Percentiles rank a stretch among this genome's conserved stretches.
These are phyloP conservation scores for Pyrochroa serraticornis DNA, from an alignment of 2,888 invertebrate species.

Conservation along the genomic window DNA sequence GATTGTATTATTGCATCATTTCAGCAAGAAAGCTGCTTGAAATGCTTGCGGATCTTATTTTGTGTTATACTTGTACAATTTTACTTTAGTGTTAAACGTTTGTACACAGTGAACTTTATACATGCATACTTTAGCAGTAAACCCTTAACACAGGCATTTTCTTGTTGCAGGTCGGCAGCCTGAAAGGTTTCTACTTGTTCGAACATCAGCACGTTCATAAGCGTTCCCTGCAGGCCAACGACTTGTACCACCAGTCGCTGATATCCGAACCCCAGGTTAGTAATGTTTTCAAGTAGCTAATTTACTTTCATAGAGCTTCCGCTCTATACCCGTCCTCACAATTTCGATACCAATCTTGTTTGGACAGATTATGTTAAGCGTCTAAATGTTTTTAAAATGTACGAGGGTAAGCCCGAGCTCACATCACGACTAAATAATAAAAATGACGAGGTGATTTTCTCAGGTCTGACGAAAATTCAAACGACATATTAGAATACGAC, in stretches of 20 bases:
- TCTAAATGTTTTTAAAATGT: constrained; percentile 29
- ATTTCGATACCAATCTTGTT: constrained; percentile 30
- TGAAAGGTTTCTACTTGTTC: constrained; percentile 85
- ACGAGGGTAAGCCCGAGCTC: constrained; percentile 4
- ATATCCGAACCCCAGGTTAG: constrained; percentile 79
- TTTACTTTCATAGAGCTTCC: constrained; percentile 26
- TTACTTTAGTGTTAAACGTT: neutral
- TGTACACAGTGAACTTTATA: neutral
- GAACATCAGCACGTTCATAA: constrained; percentile 85
- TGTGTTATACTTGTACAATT: too few relatives aligned
- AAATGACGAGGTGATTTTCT: too few relatives aligned
- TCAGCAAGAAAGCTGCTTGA: too few relatives aligned
- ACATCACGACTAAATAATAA: too few relatives aligned
- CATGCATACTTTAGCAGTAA: too few relatives aligned
- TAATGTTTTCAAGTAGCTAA: constrained; percentile 32
- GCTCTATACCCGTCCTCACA: constrained; percentile 3
- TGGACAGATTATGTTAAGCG: constrained; percentile 30
- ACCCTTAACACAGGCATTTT: constrained; percentile 7
- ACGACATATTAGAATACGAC: too few relatives aligned
- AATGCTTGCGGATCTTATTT: too few relatives aligned
- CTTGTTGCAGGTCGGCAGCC: constrained; percentile 84
- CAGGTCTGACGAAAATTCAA: too few relatives aligned
- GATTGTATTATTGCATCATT: too few relatives aligned
- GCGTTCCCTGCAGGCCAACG: constrained; percentile 79
- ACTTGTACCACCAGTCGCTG: constrained; percentile 78